Evolutionary conservation across 30 jellyfish, hydroid and myxozoan genomes (phyloP).

Genomic region (Turritopsis dohrnii): DNA sequence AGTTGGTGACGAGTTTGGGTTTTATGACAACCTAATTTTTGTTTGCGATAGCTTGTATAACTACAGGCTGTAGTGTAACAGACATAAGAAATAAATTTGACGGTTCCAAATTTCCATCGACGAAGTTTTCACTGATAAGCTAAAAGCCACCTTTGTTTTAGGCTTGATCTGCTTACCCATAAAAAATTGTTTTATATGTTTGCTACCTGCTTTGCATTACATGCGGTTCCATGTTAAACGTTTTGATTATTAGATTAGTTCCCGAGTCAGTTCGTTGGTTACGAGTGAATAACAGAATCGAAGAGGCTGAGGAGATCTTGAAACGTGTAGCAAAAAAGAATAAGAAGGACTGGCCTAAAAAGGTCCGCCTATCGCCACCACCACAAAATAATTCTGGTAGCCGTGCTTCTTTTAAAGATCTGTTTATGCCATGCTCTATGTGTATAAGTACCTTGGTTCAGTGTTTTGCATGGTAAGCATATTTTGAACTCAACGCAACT

Average conservation of each 20-base stretch:
- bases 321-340: conserved; percentile 52
- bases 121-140: too few species aligned
- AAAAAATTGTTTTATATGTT: neutral
- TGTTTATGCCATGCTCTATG: conserved; percentile 64
- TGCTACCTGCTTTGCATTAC: neutral
- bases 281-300: conserved; percentile 65
- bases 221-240: neutral
- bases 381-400: conserved; percentile 24
- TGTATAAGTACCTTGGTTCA: conserved; percentile 55
- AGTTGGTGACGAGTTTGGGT: too few species aligned
- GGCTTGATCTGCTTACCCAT: too few species aligned
- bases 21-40: too few species aligned
- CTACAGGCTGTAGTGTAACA: too few species aligned
- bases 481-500: neutral
- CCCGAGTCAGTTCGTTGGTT: conserved; percentile 97
- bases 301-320: conserved; percentile 69
- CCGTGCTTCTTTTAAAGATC: conserved; percentile 39
- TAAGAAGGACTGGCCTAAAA: conserved; percentile 58
- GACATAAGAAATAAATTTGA: too few species aligned
- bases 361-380: conserved; percentile 42
- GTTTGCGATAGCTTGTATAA: too few species aligned
- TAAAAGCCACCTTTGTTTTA: too few species aligned
- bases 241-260: conserved; percentile 41
- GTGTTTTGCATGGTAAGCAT: conserved; percentile 70
- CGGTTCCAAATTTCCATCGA: too few species aligned